Evolutionary conservation across 2,113 vertebrate genomes (phyloP).

Genomic region (Oceanites oceanicus): DNA sequence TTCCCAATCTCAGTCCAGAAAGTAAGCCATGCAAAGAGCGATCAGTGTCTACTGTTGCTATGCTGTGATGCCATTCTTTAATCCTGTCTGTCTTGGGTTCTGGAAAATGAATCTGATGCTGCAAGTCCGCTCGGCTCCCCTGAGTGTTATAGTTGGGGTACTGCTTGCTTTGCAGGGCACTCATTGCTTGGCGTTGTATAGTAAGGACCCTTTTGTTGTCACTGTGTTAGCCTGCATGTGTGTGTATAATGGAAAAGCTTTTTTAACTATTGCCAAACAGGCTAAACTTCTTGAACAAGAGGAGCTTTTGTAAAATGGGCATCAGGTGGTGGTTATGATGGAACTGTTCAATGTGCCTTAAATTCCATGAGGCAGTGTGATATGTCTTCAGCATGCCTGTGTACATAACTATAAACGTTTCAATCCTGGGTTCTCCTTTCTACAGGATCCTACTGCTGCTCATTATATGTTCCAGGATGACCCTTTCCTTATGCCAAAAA

Average conservation of each 20-base stretch:
- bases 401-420: accelerated
- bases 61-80: not conserved
- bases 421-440: not conserved
- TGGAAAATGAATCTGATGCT: not conserved
- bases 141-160: accelerated
- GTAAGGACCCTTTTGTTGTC: not conserved
- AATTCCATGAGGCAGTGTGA: not conserved
- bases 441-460: conserved; percentile 85
- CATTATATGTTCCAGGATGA: conserved; percentile 91
- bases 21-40: not conserved
- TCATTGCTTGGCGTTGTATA: accelerated
- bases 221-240: not conserved
- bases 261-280: not conserved
- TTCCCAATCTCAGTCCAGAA: not conserved
- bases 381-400: not conserved
- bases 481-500: conserved; percentile 84
- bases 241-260: not conserved
- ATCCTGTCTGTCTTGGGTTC: not conserved
- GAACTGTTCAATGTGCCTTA: not conserved
- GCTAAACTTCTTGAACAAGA: not conserved
- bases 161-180: not conserved
- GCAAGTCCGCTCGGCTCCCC: not conserved
- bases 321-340: not conserved
- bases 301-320: not conserved
- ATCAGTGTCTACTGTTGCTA: not conserved